Evolutionary conservation across 2,797 vertebrate genomes (phyloP), one percentile per base, ranked within the genome.

Genomic region (Tympanoctomys barrerae): DNA sequence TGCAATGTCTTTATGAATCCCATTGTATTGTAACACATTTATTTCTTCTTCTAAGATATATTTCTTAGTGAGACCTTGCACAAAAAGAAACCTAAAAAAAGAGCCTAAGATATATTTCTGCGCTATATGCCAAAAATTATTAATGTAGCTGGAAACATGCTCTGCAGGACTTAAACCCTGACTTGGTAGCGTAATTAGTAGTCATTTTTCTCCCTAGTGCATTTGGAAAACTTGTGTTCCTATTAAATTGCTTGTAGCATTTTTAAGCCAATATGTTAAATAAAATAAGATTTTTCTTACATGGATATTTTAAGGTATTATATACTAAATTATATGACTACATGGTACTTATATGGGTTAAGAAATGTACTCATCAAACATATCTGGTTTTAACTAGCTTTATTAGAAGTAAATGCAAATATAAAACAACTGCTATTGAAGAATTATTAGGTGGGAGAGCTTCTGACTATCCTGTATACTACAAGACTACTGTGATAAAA

Each of bases 321-420:
- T 73, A 66, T 54, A 31, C 73, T 92, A 39, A 61, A 19, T 5
- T 71, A 80, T 52, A 2, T 70, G 33, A 16, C 16, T 83, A 62
- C 7, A 61, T 36, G 36, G 78, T 11, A 66, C 1, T 4, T 39
- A 19, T 26, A 68, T 26, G 0, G 1, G 61, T 5, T 77, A 54
- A 94, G 22, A 54, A n/a, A 77, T 36, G 2, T 36, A 22, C 61
- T 71, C 24, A 66, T 73, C 84, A 85, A 64, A 87, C 97, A 36
- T 26, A 73, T 70, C 93, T 97, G 54, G 87, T 94, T 84, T 49
- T 77, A 36, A 10, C 5, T 85, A 93, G 4, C 36, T 97, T 85
- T 98, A 97, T 64, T 95, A 95, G 39, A 94, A n/a, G 22, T 36
- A 94, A 85, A 62, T 85, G 3, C 68, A 79, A 39, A 2, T 39